Base-by-base conservation (phyloP, 2,113 vertebrate species). In the Hippocampus comes region DNA sequence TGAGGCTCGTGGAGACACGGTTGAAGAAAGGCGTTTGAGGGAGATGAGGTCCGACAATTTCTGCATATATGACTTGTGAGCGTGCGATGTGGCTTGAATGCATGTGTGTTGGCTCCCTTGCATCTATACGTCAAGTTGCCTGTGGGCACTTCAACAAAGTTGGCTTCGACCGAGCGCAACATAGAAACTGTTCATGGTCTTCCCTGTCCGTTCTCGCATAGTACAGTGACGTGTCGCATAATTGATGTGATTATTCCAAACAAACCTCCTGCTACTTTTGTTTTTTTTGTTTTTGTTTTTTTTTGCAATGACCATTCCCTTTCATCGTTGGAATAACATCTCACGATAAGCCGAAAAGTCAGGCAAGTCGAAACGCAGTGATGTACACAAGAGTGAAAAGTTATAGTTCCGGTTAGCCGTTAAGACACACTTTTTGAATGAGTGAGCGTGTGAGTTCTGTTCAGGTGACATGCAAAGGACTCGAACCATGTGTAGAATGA, bases 51-150 rank as follows among this genome's bases (percentile, higher is more conserved):
- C 55, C 43, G 14, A 56, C 63, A 68, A 65, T 68, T 10, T 57
- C 56, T 34, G 68, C 75, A 55, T n/a, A n/a, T 76, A 30, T 56
- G 64, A 34, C 55, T 49, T 27, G 34, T 73, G 60, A 53, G 34
- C 38, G 67, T 61, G 71, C 71, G 38, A 55, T 70, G 71, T 49
- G 69, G 74, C 80, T 89, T 84, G 82, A 85, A 65, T 70, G 63
- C 75, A 72, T 71, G 76, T 59, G 66, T 72, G 63, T 82, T 64
- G 43, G 48, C 53, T 59, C 69, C 71, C 1, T 79, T 66, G 73
- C 74, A 78, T 67, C 74, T 48, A 38, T 81, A 64, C 79, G 86
- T 84, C 79, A 82, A 46, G 27, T 68, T 64, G 82, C 74, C 83
- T 56, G n/a, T 18, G 71, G 83, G 78, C 73, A 76, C 25, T 70